phyloP scores from a whole-genome alignment of 2,797 vertebrate genomes.

The Diglossa cyanea region DNA sequence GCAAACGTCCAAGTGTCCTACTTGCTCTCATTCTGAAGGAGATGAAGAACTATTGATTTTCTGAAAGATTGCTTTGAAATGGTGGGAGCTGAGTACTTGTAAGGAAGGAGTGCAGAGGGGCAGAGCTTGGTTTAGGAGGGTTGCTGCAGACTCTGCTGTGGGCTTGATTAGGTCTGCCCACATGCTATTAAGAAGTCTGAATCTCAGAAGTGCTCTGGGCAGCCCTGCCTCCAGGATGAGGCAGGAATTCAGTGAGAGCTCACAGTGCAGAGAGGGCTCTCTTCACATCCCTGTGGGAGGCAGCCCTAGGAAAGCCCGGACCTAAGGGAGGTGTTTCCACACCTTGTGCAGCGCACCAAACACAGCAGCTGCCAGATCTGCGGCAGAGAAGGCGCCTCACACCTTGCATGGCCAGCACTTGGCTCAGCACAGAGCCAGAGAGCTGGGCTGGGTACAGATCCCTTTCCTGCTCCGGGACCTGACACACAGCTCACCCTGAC shows the following conservation, averaged over 20 bases:
- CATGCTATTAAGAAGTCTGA: conserved; percentile 42
- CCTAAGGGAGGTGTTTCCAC: neutral
- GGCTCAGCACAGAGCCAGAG: neutral
- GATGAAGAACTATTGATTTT: conserved; percentile 72
- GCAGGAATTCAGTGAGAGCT: conserved; percentile 15
- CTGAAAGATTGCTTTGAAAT: conserved; percentile 69
- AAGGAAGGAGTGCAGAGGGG: conserved; percentile 39
- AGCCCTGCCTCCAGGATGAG: neutral
- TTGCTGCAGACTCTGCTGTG: neutral
- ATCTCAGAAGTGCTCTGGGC: neutral
- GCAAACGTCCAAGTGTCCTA: conserved; percentile 62
- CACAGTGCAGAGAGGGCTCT: neutral
- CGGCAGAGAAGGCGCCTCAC: neutral
- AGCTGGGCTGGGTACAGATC: neutral
- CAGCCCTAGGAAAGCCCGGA: neutral
- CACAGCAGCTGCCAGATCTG: neutral
- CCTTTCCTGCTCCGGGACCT: neutral
- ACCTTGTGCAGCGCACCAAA: neutral
- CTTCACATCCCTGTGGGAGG: neutral
- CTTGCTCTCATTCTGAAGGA: conserved; percentile 63
- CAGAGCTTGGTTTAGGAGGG: conserved; percentile 39
- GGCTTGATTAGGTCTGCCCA: conserved; percentile 62
- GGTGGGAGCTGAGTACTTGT: conserved; percentile 55
- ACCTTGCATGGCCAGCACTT: neutral
- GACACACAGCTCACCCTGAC: accelerated